Evolutionary conservation across 2,797 vertebrate genomes (phyloP), one percentile per base, ranked within the genome.

Genomic region (Falco concolor): DNA sequence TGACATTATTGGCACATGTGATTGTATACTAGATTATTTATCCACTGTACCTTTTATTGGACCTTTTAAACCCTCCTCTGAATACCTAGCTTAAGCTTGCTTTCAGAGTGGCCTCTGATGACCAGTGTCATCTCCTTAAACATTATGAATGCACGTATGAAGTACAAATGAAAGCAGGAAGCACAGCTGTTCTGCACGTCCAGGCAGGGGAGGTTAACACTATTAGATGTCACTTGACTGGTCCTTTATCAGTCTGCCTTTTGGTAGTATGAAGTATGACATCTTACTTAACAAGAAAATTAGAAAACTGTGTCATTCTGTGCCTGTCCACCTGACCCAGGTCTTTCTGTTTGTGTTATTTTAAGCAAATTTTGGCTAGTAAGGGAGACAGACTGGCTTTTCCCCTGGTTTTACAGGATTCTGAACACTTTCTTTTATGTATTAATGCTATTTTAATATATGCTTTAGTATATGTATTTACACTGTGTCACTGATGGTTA

Each of bases 121-220:
- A 64, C 68, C 3, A 0, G 3, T 45, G 64, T 52, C 7, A 3
- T 42, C 23, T 50, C 38, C 52, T 60, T 49, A 30, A 79, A 73
- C 0, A 1, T 45, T 64, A 23, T 18, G 68, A 74, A 25, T 50
- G 32, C 12, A 13, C 0, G 0, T 60, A 10, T 10, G 7, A 23
- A 44, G 36, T 53, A 47, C 38, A 65, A 15, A 21, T 44, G 44
- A 32, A 49, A 70, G 67, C n/a, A 70, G 78, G 36, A 70, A 56
- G 56, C 67, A 45, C 2, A 4, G 8, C 24, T 36, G 30, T 40
- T 79, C 25, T 18, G 10, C 4, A 1, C 0, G 1, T 44, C 27
- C 47, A 27, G 21, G 18, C 30, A 44, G 25, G 40, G 52, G 16
- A 54, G 19, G 28, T 23, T 52, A 61, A 30, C 6, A 16, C 38